Evolutionary conservation across 2,797 vertebrate genomes (phyloP).

Genomic region (Falco biarmicus): DNA sequence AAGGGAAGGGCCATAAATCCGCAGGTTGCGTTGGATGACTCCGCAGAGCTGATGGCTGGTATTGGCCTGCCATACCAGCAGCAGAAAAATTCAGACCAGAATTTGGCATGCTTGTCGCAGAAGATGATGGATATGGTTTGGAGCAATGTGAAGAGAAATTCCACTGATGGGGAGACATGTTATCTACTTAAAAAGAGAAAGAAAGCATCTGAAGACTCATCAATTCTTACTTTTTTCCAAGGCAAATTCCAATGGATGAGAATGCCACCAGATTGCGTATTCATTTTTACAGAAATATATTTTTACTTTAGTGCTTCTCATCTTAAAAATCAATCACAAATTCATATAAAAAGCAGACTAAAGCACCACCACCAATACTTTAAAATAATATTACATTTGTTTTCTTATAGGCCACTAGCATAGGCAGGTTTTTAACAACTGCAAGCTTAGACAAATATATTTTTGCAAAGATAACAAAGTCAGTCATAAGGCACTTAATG

Average conservation of each 20-base stretch:
- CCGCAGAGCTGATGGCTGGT: constrained; percentile 52
- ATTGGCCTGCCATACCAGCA: constrained; percentile 28
- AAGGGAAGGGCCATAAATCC: constrained; percentile 80
- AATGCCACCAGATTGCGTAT: background rate
- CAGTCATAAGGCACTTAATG: background rate
- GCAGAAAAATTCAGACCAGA: constrained; percentile 13
- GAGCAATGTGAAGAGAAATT: constrained; percentile 71
- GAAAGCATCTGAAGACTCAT: background rate
- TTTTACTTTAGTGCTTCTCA: background rate
- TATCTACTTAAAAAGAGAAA: constrained; percentile 74
- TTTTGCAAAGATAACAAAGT: background rate
- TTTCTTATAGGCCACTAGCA: background rate
- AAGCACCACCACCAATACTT: background rate
- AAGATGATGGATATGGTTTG: constrained; percentile 59
- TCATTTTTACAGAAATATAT: background rate
- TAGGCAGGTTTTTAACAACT: background rate
- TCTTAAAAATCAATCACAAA: background rate
- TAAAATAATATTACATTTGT: background rate
- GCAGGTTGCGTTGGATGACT: constrained; percentile 44
- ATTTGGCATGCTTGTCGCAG: constrained; percentile 38
- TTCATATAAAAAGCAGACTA: background rate
- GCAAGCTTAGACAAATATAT: background rate
- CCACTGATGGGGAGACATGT: constrained; percentile 73
- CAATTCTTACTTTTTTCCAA: background rate
- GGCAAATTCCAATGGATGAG: background rate